Evolutionary conservation across 2,888 invertebrate species (phyloP), one percentile per base, ranked within the genome.

Genomic region (Stegana nigrithorax): DNA sequence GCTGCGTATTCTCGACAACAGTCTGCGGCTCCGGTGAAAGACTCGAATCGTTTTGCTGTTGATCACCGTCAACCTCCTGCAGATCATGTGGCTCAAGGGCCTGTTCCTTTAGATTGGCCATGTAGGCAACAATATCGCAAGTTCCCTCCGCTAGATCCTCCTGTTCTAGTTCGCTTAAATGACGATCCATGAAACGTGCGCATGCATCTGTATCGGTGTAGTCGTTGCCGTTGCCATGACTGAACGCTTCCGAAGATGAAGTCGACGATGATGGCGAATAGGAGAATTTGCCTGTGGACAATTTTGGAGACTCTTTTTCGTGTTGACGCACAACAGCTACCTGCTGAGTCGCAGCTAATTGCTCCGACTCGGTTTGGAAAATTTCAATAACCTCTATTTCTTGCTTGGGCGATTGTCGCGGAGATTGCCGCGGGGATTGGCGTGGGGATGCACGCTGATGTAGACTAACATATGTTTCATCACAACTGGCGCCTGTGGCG

Each of bases 81-180:
- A 68, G 50, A 23, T 84, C 83, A 29, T 81, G 73, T 0, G 81
- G 78, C 67, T 86, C 85, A 8, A 85, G 74, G 14, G 85, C 75
- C 64, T 85, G 84, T 63, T 86, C 85, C 14, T 84, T 83, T 10
- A 86, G 72, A 63, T 85, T 85, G 39, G 84, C 86, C 86, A 86
- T 86, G 51, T 86, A 86, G 57, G 83, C 81, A 32, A 80, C 86
- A 60, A 86, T 86, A 71, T 86, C 85, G 65, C 83, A 85, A 10
- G 84, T 85, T 21, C 79, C 81, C 6, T 82, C 84, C 14, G 82
- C 80, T 62, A 84, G 67, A 67, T 83, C 77, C 72, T 86, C 85
- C 65, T 82, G 84, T 69, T 85, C 83, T 53, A 86, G 75, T 63
- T 85, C 86, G 64, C 84, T 81, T 61, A 86, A 78, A 70, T 86